Evolutionary conservation across 2,113 vertebrate species (phyloP).

Genomic region (Myrmecophaga tridactyla): DNA sequence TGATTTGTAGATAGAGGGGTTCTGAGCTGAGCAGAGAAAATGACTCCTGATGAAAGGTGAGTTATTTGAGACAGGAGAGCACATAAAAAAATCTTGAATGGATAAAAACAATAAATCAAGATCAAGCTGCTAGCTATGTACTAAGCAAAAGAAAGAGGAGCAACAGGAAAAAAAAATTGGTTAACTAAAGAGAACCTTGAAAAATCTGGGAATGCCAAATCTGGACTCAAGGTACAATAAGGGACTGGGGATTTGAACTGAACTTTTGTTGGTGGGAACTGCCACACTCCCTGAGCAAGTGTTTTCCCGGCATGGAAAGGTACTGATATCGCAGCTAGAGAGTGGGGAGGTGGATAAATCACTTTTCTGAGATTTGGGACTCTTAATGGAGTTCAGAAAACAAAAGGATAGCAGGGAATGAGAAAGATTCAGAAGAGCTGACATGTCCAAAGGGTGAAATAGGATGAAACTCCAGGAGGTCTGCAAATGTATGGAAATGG

Average conservation of each 20-base stretch:
- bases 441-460: background rate
- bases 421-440: background rate
- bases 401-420: background rate
- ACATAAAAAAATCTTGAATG: background rate
- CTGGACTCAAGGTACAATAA: background rate
- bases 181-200: background rate
- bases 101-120: conserved; percentile 34
- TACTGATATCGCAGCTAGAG: background rate
- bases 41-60: background rate
- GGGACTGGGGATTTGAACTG: background rate
- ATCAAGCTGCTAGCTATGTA: background rate
- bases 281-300: background rate
- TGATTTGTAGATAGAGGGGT: background rate
- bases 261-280: background rate
- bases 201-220: background rate
- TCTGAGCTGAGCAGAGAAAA: conserved; percentile 36
- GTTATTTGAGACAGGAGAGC: conserved; percentile 31
- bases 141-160: background rate
- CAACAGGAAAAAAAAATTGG: background rate
- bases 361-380: background rate
- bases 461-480: background rate
- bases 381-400: background rate
- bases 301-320: background rate
- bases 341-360: background rate
- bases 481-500: background rate